Base-by-base conservation (phyloP, 53 echinoderm and acorn worm genomes). In the Crossaster papposus region DNA sequence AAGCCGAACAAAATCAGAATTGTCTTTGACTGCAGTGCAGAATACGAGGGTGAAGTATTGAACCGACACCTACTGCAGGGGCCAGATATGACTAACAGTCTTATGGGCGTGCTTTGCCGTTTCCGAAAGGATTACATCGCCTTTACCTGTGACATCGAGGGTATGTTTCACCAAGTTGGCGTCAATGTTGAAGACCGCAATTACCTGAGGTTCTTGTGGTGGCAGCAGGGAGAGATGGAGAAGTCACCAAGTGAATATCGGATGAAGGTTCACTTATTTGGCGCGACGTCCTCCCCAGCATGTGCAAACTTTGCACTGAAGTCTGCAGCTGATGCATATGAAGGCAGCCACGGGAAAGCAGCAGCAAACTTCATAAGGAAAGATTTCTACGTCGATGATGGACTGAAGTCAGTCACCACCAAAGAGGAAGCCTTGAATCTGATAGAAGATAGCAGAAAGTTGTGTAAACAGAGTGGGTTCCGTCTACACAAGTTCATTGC, bases 161-260 rank as follows among this genome's bases (percentile, higher is more conserved):
- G 38, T n/a, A 94, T 94, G 94, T 94, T 83, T 52, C n/a, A n/a
- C 84, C 91, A 91, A 51, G 83, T 93, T 37, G 50, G 70, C 13
- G 91, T 94, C 8, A 28, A 55, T 32, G n/a, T n/a, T n/a, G n/a
- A n/a, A n/a, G n/a, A n/a, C n/a, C n/a, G n/a, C n/a, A n/a, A n/a
- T n/a, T n/a, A n/a, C n/a, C n/a, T n/a, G n/a, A n/a, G n/a, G n/a
- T n/a, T n/a, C n/a, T n/a, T n/a, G n/a, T n/a, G n/a, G n/a, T n/a
- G n/a, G n/a, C n/a, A n/a, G n/a, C n/a, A n/a, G n/a, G n/a, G n/a
- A n/a, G n/a, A n/a, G n/a, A n/a, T n/a, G n/a, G n/a, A n/a, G n/a
- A n/a, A n/a, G n/a, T n/a, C n/a, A n/a, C n/a, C n/a, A n/a, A n/a
- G n/a, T n/a, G n/a, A n/a, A n/a, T n/a, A n/a, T n/a, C n/a, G n/a